Percentiles rank a stretch among this genome's conserved stretches.
Conservation (phyloP, 2,113 vertebrate genomes). For the Plotosus lineatus region DNA sequence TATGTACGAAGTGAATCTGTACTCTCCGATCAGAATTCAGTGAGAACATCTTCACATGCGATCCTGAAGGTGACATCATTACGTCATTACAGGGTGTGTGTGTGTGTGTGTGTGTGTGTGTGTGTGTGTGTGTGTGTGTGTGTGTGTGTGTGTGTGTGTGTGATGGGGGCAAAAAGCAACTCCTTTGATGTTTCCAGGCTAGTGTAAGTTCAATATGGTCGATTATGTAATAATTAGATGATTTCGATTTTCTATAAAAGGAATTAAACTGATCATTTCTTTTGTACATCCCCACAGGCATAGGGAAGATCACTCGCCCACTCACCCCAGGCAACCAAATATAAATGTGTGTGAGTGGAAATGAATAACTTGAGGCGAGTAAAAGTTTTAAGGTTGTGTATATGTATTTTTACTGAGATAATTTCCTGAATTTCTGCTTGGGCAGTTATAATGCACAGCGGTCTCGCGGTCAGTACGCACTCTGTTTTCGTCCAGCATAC, state of each 20-base stretch:
- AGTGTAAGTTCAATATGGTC: not conserved
- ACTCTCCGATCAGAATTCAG: no score
- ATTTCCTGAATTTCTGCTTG: no score
- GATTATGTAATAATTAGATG: not conserved
- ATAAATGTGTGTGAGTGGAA: no score
- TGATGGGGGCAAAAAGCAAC: not conserved
- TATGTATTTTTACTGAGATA: no score
- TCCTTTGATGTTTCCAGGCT: not conserved
- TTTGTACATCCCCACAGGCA: not conserved
- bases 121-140: not conserved
- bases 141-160: no score
- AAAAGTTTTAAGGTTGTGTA: no score
- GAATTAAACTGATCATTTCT: not conserved
- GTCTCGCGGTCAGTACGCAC: no score
- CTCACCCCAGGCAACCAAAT: no score
- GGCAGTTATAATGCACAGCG: no score
- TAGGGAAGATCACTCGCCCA: not conserved
- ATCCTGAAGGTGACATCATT: not conserved
- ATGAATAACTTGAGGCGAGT: no score
- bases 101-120: not conserved
- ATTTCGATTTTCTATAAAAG: not conserved
- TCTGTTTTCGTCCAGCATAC: no score
- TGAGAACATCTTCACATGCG: not conserved
- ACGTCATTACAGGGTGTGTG: not conserved
- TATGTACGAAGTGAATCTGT: no score